These are phyloP conservation scores for Drosophila grimshawi DNA, from an alignment of 1,140 invertebrate species.

Conservation along the genomic window DNA sequence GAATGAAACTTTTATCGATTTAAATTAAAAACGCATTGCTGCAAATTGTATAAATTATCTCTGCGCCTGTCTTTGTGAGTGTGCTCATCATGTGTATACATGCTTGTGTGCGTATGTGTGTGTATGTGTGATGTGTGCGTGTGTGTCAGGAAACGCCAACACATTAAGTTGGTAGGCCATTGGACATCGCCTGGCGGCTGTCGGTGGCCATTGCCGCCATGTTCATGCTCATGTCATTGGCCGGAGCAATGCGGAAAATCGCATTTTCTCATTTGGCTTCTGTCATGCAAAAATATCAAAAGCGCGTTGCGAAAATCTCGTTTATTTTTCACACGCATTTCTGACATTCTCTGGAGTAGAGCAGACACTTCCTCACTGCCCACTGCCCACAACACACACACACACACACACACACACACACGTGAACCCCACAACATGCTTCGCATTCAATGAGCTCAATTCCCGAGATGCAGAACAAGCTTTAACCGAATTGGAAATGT, in stretches of 20 bases:
- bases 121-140: slow-evolving; percentile 31
- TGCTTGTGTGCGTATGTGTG: slow-evolving; percentile 19
- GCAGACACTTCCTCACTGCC: slow-evolving; percentile 8
- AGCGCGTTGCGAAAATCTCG: slow-evolving; percentile 80
- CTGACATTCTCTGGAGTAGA: slow-evolving; percentile 61
- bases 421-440: slow-evolving; percentile 16
- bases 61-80: slow-evolving; percentile 56
- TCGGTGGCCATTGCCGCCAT: slow-evolving; percentile 42
- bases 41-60: slow-evolving; percentile 82
- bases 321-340: slow-evolving; percentile 82
- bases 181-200: slow-evolving; percentile 65
- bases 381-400: slow-evolving; percentile 4
- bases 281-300: slow-evolving; percentile 83
- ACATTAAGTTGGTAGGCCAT: slow-evolving; percentile 81
- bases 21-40: slow-evolving; percentile 82
- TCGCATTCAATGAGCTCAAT: slow-evolving; percentile 28
- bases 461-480: slow-evolving; percentile 40
- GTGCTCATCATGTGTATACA: slow-evolving; percentile 53
- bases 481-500: slow-evolving; percentile 26
- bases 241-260: slow-evolving; percentile 81
- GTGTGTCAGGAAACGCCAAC: slow-evolving; percentile 72
- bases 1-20: slow-evolving; percentile 81
- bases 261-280: slow-evolving; percentile 82
- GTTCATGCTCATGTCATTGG: slow-evolving; percentile 76
- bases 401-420: slow-evolving; percentile 7